These are phyloP conservation scores for Haliclona indistincta DNA, from an alignment of 37 sponge, comb jelly and placozoan genomes.

Conservation along the genomic window DNA sequence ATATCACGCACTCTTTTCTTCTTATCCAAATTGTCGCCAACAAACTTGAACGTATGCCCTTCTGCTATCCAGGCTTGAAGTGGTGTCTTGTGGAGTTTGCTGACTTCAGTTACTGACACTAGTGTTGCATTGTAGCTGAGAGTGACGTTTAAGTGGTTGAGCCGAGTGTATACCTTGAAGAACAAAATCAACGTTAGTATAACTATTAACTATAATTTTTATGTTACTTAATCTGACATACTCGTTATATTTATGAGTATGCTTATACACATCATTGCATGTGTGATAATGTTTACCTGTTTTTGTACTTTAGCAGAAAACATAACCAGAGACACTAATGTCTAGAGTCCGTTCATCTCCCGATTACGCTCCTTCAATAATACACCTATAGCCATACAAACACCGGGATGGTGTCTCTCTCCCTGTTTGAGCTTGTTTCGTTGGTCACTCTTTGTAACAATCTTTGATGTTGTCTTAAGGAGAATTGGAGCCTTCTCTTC, in stretches of 20 bases:
- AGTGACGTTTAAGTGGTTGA: conserved; percentile 19
- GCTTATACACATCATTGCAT: too few relatives aligned
- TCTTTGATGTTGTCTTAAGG: neutral
- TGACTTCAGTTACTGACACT: neutral
- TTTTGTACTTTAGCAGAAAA: conserved; percentile 25
- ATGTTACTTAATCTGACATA: too few relatives aligned
- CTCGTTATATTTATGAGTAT: too few relatives aligned
- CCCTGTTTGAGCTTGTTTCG: conserved; percentile 4
- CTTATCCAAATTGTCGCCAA: conserved; percentile 23
- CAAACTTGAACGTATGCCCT: conserved; percentile 1
- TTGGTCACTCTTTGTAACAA: conserved; percentile 8
- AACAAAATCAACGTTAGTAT: neutral
- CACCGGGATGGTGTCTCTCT: conserved; percentile 16
- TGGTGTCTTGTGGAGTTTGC: neutral
- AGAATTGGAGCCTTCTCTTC: conserved; percentile 14
- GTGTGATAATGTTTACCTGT: neutral
- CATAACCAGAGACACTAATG: neutral
- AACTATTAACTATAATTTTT: too few relatives aligned
- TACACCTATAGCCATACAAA: conserved; percentile 27
- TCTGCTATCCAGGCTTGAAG: conserved; percentile 10
- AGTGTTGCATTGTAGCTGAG: conserved; percentile 28
- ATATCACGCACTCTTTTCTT: conserved; percentile 9
- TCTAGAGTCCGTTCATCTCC: conserved; percentile 25
- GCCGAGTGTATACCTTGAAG: conserved; percentile 20
- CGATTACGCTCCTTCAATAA: conserved; percentile 32